Evolutionary conservation across 2,113 vertebrate species (phyloP), one percentile per base, ranked within the genome.

Genomic region (Psittacula cyanocephala): DNA sequence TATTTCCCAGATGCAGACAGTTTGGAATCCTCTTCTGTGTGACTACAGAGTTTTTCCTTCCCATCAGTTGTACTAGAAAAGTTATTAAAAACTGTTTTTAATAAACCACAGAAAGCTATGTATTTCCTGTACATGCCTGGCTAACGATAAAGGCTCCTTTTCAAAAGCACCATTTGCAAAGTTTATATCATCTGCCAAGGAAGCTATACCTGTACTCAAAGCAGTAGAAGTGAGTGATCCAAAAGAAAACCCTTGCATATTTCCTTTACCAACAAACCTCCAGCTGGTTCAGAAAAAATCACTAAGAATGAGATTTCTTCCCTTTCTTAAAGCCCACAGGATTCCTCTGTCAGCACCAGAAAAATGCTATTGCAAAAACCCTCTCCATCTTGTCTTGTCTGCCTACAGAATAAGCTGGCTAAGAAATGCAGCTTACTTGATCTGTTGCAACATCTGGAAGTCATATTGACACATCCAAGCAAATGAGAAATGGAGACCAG

Each of bases 391-490:
- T 89, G 88, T 57, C 81, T 79, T 70, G 81, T 84, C 81, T 95
- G 96, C 69, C 77, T 94, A 85, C 91, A 93, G 82, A 91, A 82
- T 63, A 60, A 91, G 57, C 95, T 94, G 91, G 93, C 92, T 50
- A 69, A 65, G 37, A 92, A 88, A 91, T 2, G 0, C 1, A 2
- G 44, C 60, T 90, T 78, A 33, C 60, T 95, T 35, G 44, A 70
- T 85, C 64, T 94, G 88, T 94, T 4, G 5, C 86, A 95, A 93
- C 96, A 96, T 96, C 92, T 96, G 96, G 91, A 97, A 96, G 49
- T 91, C 88, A 92, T 92, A 95, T 53, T 89, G 91, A 85, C 77
- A 87, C 59, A 93, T 96, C 37, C 70, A 91, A 69, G 88, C 41
- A 91, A 89, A 88, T 16, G 31, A 81, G 76, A 93, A 70, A 63